Percentiles rank a stretch among this genome's conserved stretches.
Conservation (phyloP, 1,140 invertebrate genomes). For the Mylabris phalerata region DNA sequence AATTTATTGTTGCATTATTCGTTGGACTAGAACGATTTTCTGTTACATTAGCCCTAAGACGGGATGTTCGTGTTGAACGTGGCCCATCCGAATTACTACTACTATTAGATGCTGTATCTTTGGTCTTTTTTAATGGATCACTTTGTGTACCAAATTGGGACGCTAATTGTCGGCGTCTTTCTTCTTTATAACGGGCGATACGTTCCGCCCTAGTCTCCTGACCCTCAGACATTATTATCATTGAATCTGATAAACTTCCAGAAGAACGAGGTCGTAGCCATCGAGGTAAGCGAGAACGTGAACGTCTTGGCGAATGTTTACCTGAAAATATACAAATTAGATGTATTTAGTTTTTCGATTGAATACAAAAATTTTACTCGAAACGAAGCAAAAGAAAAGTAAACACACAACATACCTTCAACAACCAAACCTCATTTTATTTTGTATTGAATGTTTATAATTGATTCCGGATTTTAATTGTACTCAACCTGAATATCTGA, state of each 20-base stretch:
- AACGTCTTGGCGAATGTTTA: constrained; percentile 22
- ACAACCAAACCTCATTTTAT: too few relatives aligned
- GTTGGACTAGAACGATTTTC: constrained; percentile 6
- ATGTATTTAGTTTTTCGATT: constrained; percentile 3
- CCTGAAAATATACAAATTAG: constrained; percentile 19
- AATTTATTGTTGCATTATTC: constrained; percentile 3
- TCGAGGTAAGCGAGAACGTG: constrained; percentile 25
- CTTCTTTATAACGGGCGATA: constrained; percentile 60
- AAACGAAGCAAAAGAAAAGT: too few relatives aligned
- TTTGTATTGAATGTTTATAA: too few relatives aligned
- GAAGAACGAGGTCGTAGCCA: constrained; percentile 23
- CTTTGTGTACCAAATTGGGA: constrained; percentile 29
- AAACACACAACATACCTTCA: too few relatives aligned
- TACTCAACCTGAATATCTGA: too few relatives aligned
- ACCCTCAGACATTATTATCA: constrained; percentile 16
- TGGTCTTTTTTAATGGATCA: neutral
- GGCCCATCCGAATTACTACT: constrained; percentile 41
- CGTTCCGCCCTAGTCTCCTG: constrained; percentile 46
- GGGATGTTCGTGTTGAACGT: constrained; percentile 63
- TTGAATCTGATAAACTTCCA: constrained; percentile 13
- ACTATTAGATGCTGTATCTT: constrained; percentile 30
- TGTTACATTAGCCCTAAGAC: constrained; percentile 49
- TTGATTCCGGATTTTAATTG: too few relatives aligned
- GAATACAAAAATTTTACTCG: too few relatives aligned
- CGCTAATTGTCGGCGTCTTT: constrained; percentile 54